Base-by-base conservation (phyloP, 2,113 vertebrate genomes). In the Colistium nudipinnis region DNA sequence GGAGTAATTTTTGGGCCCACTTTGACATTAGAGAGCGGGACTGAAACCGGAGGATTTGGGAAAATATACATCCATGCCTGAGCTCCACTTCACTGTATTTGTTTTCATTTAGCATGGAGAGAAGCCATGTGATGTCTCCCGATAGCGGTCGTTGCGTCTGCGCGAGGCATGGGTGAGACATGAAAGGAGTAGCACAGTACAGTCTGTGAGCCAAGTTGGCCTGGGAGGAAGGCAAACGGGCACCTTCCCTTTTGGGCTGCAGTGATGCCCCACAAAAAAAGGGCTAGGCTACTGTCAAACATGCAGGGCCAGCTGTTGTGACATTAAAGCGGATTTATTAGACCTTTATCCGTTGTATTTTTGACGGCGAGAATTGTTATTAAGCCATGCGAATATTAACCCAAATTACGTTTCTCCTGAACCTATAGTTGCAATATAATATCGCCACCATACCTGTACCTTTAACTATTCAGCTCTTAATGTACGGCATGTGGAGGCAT, bases 11-110 rank as follows among this genome's bases (percentile, higher is more conserved):
- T 62, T 39, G 49, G 68, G 59, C 45, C 55, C 53, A 11, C 67
- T 80, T 78, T 80, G 47, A 76, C 78, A 76, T 71, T 53, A 75
- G 74, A 85, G 75, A 41, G 51, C 45, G 1, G 49, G 44, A 36
- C 36, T 69, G 75, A 78, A 91, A 90, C 61, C 24, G 48, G 73
- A 91, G 70, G 44, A 84, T 84, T 88, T 84, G 30, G 65, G 57
- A 80, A 91, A 92, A 91, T 91, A 90, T 72, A 92, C 88, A 88
- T 77, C 47, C 55, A 80, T 63, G 70, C 22, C 31, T 66, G 53
- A 33, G 59, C 70, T 67, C 31, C 4, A 33, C 66, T 64, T 55
- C 20, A 43, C 69, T 72, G 44, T 73, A 63, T 89, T 84, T 83
- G 55, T 87, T 80, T 76, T 68, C 13, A 55, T 75, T 80, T 61